A percentile compares a stretch with the other conserved stretches of the same genome.
phyloP scores from a whole-genome alignment of 1,140 invertebrate genomes.

The Harpegnathos saltator region DNA sequence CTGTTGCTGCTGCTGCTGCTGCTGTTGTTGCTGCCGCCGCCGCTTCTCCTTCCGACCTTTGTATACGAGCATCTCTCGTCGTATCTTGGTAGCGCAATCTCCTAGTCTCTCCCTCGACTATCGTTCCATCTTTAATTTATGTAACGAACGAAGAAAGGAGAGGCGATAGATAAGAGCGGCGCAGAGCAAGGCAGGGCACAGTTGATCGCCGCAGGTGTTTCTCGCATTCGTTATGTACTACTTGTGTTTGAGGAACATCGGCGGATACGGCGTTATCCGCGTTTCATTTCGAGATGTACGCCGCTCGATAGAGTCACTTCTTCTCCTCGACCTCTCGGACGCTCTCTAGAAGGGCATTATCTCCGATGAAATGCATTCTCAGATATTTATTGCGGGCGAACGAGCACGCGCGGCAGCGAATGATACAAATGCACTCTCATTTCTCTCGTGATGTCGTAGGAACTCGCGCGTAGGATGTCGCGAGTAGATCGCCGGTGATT shows the following conservation, averaged over 20 bases:
- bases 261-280: neutral
- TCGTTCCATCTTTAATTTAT: constrained; percentile 32
- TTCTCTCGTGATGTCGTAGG: neutral
- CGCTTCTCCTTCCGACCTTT: constrained; percentile 6
- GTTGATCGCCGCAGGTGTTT: constrained; percentile 16
- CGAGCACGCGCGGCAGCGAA: constrained; percentile 13
- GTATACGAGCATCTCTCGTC: constrained; percentile 5
- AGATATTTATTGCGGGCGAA: neutral
- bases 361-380: neutral
- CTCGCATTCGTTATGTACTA: constrained; percentile 11
- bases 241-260: neutral
- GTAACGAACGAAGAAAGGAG: neutral
- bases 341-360: neutral
- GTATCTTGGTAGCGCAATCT: constrained; percentile 38
- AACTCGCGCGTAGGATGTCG: constrained; percentile 22
- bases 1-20: neutral
- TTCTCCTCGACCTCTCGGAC: neutral
- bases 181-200: neutral
- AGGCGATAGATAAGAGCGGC: neutral
- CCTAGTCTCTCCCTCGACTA: neutral
- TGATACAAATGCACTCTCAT: constrained; percentile 21
- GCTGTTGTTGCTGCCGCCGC: neutral
- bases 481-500: neutral
- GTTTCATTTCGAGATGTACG: constrained; percentile 13
- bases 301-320: neutral